Base-by-base conservation (phyloP, 2,797 vertebrate genomes). In the Hippopotamyrus pictus region DNA sequence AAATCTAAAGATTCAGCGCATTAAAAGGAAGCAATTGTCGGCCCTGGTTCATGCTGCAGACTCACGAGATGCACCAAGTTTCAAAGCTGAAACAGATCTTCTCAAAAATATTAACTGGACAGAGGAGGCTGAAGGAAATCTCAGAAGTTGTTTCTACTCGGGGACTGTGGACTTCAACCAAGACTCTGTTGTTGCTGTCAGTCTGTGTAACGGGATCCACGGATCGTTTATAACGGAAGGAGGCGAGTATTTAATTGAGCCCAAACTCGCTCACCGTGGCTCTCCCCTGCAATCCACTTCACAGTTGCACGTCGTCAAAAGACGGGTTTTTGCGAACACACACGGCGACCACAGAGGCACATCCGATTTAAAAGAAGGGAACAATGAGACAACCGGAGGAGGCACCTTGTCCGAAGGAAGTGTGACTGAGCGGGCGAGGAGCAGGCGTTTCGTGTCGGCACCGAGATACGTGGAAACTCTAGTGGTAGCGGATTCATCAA, bases 401-500 rank as follows among this genome's bases (percentile, higher is more conserved):
- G 93, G 91, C 90, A 82, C 59, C 89, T 92, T 94, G 92, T 94
- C 93, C 92, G 93, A 53, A 88, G 88, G 57, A 76, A 37, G 88
- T 2, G 88, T 88, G 90, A 48, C 90, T 91, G 93, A 93, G 92
- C 92, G 92, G 62, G 94, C 93, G 89, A 93, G 92, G 89, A 95
- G 95, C 1, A 92, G 92, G 92, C 95, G 97, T 90, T 99, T 99
- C 92, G 97, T 98, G 29, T 98, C 98, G 0, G 96, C 96, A 92
- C 96, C 97, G 22, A 97, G 97, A 9, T 99, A 96, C 91, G 97
- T 99, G 94, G 98, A 99, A 94, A 98, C 97, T 3, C 93, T 99
- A 93, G 95, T 98, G 90, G 98, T 99, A 46, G 98, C 98, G 0
- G 98, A 99, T 59, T 93, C 95, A 0, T 97, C 96, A 91, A 99